A percentile compares a stretch with the other conserved stretches of the same genome.
Evolutionary conservation across 2,113 vertebrate genomes (phyloP).

Genomic region (Vulpes lagopus): DNA sequence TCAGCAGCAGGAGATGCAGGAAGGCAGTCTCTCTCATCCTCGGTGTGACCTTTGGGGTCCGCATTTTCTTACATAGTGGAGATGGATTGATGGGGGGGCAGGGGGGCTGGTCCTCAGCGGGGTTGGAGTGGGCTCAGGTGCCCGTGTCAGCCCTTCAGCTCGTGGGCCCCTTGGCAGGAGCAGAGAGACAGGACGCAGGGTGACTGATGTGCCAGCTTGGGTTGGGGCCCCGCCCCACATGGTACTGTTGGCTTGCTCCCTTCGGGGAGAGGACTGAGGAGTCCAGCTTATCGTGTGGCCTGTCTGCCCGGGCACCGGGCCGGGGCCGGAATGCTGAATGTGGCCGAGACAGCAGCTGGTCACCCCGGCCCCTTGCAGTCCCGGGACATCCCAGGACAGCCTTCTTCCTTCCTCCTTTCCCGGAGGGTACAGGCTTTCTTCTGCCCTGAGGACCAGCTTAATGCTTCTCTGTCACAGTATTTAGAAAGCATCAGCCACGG

Average conservation of each 20-base stretch:
- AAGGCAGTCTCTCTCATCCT: background rate
- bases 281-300: rapidly evolving
- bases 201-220: rapidly evolving
- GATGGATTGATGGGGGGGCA: too few species aligned
- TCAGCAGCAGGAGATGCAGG: background rate
- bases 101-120: background rate
- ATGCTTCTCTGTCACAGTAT: background rate
- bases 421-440: background rate
- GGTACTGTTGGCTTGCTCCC: background rate
- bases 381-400: background rate
- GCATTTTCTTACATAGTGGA: background rate
- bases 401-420: background rate
- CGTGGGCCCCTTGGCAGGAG: rapidly evolving
- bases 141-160: too few species aligned
- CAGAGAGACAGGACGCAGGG: background rate
- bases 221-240: too few species aligned
- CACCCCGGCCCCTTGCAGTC: rapidly evolving
- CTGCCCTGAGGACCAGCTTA: background rate
- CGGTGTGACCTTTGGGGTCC: background rate
- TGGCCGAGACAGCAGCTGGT: rapidly evolving
- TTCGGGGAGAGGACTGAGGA: background rate
- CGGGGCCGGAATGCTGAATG: background rate
- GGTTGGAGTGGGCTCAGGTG: background rate
- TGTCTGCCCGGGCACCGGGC: background rate
- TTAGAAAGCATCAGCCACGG: background rate